Percentiles rank a stretch among this genome's conserved stretches.
Evolutionary conservation across 2,888 invertebrate species (phyloP).

Genomic region (Portevinia maculata): DNA sequence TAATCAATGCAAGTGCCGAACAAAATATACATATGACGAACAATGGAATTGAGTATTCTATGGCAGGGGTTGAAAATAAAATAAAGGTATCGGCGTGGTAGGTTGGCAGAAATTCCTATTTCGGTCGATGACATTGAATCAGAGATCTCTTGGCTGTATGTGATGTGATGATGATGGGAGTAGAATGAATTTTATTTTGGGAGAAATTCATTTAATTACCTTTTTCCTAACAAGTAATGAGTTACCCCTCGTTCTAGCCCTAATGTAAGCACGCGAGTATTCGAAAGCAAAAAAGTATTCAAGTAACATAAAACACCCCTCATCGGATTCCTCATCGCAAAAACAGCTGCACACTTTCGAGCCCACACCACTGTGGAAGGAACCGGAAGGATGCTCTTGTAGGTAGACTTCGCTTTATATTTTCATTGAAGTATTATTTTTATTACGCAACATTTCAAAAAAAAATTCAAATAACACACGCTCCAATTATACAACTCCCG

Average conservation of each 20-base stretch:
- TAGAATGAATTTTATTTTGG: conserved; percentile 18
- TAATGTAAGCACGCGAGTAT: too few relatives aligned
- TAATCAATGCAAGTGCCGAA: conserved; percentile 66
- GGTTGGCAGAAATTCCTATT: conserved; percentile 37
- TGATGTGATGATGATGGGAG: not conserved
- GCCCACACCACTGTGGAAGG: conserved; percentile 7
- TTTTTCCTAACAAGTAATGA: conserved; percentile 33
- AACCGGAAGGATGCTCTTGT: conserved; percentile 66
- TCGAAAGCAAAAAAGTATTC: conserved; percentile 26
- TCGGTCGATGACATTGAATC: conserved; percentile 68
- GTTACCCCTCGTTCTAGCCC: conserved; percentile 36
- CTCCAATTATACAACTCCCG: not conserved
- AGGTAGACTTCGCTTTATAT: conserved; percentile 4
- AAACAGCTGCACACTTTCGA: conserved; percentile 6
- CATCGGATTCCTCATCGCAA: not conserved
- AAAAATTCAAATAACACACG: conserved; percentile 19
- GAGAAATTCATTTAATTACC: conserved; percentile 45
- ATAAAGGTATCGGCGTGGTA: too few relatives aligned
- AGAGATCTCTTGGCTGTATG: not conserved
- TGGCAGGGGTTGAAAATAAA: conserved; percentile 26
- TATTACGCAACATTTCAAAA: conserved; percentile 25
- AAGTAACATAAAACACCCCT: too few relatives aligned
- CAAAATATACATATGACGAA: conserved; percentile 36
- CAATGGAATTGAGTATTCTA: conserved; percentile 34
- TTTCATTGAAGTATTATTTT: conserved; percentile 9